phyloP scores from a whole-genome alignment of 2,113 vertebrate species.

The human (Homo sapiens) region DNA sequence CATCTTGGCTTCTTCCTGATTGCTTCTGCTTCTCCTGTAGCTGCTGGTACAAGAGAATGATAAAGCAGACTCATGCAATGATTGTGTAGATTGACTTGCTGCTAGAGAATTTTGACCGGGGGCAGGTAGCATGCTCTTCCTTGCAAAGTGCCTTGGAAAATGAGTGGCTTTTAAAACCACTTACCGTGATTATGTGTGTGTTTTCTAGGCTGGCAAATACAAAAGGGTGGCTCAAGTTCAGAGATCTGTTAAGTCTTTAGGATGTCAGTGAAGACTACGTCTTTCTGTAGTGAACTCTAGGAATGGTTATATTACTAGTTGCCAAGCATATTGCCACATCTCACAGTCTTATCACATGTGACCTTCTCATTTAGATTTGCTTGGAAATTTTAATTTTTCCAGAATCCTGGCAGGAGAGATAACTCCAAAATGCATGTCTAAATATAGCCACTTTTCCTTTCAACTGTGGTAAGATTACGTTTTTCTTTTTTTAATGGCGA shows the following conservation, averaged over 20 bases:
- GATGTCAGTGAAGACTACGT: not conserved
- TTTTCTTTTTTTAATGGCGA: conserved; percentile 9
- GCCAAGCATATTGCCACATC: not conserved
- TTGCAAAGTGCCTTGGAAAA: not conserved
- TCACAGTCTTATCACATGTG: not conserved
- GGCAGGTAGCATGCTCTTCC: not conserved
- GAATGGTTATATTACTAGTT: not conserved
- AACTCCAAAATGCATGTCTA: conserved; percentile 50
- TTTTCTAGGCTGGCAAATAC: conserved; percentile 33
- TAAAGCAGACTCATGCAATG: not conserved
- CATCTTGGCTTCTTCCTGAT: conserved; percentile 6
- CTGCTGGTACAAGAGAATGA: not conserved
- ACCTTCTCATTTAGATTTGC: conserved; percentile 47
- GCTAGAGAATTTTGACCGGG: not conserved
- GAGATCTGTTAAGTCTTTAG: not conserved
- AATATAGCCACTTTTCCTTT: conserved; percentile 63
- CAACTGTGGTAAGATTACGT: not conserved
- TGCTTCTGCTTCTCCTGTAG: conserved; percentile 48
- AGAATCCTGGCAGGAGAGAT: not conserved
- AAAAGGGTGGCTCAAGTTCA: not conserved
- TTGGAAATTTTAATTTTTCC: conserved; percentile 70
- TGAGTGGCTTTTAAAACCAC: conserved; percentile 24
- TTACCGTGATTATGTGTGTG: not conserved
- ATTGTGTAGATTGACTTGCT: not conserved
- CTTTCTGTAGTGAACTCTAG: not conserved